Evolutionary conservation across 2,113 vertebrate species (phyloP).

Genomic region (Conger conger): DNA sequence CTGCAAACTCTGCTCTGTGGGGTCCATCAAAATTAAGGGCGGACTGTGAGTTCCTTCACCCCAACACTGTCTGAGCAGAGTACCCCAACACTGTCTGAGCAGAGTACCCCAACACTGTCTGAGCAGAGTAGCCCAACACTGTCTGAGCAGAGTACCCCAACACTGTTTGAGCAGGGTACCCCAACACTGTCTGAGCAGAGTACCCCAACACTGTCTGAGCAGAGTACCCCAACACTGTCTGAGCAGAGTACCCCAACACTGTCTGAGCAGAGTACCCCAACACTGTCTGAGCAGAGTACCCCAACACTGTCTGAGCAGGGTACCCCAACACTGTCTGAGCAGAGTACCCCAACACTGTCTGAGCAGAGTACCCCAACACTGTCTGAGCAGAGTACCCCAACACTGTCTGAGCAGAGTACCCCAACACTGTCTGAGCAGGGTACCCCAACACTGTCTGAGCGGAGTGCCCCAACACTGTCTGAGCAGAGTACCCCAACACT

Average conservation of each 20-base stretch:
- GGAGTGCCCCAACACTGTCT: neutral
- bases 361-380: no score
- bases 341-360: no score
- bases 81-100: neutral
- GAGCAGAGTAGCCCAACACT: neutral
- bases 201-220: no score
- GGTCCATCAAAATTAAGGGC: conserved; percentile 86
- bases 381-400: no score
- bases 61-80: neutral
- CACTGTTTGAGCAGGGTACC: neutral
- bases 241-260: neutral
- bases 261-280: neutral
- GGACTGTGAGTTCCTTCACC: conserved; percentile 80
- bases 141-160: neutral
- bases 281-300: neutral
- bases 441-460: neutral
- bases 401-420: no score
- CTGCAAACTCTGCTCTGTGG: conserved; percentile 64
- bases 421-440: neutral
- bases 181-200: neutral
- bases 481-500: neutral
- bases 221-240: no score
- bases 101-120: neutral
- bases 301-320: neutral
- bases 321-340: no score